Evolutionary conservation across 92 coral and sea anemone species (phyloP).

Genomic region (Porites cylindrica): DNA sequence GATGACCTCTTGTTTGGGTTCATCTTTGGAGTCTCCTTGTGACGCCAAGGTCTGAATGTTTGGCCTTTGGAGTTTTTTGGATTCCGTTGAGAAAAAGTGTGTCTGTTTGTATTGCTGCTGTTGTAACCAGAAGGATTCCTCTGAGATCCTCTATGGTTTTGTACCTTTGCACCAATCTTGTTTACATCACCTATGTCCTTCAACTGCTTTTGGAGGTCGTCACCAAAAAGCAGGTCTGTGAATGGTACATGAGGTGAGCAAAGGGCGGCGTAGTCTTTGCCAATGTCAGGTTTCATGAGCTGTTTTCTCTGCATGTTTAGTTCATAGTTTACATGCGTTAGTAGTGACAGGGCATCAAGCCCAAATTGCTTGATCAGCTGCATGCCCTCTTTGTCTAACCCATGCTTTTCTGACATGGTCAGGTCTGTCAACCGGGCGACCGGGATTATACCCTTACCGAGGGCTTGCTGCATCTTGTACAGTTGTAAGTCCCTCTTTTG

Average conservation of each 20-base stretch:
- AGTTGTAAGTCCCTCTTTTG: slow-evolving; percentile 17
- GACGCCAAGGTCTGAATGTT: slow-evolving; percentile 51
- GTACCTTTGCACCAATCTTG: slow-evolving; percentile 12
- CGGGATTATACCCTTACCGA: slow-evolving; percentile 3
- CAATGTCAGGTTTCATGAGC: slow-evolving; percentile 57
- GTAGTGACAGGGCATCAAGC: neutral
- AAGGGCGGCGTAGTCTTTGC: slow-evolving; percentile 45
- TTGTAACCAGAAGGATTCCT: slow-evolving; percentile 13
- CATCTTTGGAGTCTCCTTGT: slow-evolving; percentile 42
- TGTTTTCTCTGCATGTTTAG: slow-evolving; percentile 12
- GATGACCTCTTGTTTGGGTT: slow-evolving; percentile 26
- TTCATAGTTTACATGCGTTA: slow-evolving; percentile 5
- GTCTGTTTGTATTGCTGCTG: neutral
- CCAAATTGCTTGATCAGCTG: neutral
- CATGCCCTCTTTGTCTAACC: slow-evolving; percentile 10
- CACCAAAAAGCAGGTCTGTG: slow-evolving; percentile 38
- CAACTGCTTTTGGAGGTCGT: slow-evolving; percentile 65
- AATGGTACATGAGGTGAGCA: slow-evolving; percentile 62
- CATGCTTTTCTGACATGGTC: slow-evolving; percentile 25
- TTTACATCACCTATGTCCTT: slow-evolving; percentile 55
- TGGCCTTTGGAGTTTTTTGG: slow-evolving; percentile 61
- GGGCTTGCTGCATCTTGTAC: slow-evolving; percentile 12
- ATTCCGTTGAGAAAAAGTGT: slow-evolving; percentile 18
- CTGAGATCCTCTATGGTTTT: slow-evolving; percentile 11
- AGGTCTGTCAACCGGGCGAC: slow-evolving; percentile 21